Evolutionary conservation across 2,888 invertebrate species (phyloP), one percentile per base, ranked within the genome.

Genomic region (Drosophila suboccidentalis): DNA sequence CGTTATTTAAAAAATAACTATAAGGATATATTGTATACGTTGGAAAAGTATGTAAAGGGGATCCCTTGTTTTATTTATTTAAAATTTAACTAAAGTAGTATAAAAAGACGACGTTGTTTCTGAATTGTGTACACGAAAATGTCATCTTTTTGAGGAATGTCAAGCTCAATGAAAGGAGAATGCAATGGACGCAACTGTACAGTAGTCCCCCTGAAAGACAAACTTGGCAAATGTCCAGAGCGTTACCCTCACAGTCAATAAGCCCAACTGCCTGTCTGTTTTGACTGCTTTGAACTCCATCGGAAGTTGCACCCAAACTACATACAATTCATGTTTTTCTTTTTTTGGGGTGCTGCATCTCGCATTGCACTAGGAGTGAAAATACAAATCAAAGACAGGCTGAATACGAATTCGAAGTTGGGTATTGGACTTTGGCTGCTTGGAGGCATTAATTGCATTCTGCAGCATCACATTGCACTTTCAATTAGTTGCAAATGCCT

Each of bases 401-500:
- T 19, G 58, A 53, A 22, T 32, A n/a, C 17, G 44, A 6, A 53
- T 19, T 13, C 29, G 36, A 6, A 53, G 44, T 11, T 57, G 44
- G 43, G 54, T 54, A 41, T 47, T 66, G 50, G 57, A 41, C 41
- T 58, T 47, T 50, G 38, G 50, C 74, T 72, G 87, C 78, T 90
- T 81, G 73, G 57, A 87, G 90, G 88, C 91, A 91, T 91, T 91
- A 91, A 91, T 91, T 91, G 91, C 91, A 91, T 91, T 91, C 86
- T 85, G 80, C 77, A 83, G 89, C 88, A 83, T 89, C 91, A 87
- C 83, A 90, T 91, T 91, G 91, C 91, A 90, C 90, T 91, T 91
- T 91, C 91, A 91, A 91, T 91, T 91, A 91, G 90, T 87, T 89
- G 82, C 69, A 71, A 82, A 87, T 79, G 87, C 89, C 77, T 82